phyloP scores from a whole-genome alignment of 2,113 vertebrate species.

The Junco hyemalis region DNA sequence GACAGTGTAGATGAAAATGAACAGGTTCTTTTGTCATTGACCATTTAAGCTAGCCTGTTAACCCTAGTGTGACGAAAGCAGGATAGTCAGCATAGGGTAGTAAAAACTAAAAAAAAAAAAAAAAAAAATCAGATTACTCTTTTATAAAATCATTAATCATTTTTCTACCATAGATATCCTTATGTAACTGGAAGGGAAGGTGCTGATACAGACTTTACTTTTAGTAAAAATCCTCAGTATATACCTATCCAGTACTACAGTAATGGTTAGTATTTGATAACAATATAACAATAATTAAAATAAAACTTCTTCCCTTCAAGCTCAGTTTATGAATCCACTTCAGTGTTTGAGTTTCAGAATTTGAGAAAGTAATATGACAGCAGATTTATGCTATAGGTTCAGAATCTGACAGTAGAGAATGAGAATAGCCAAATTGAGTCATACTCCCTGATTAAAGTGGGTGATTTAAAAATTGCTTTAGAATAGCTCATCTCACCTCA shows the following conservation, averaged over 20 bases:
- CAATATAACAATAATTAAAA: not conserved
- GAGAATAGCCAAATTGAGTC: not conserved
- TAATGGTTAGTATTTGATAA: not conserved
- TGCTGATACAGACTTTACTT: not conserved
- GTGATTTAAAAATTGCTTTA: not conserved
- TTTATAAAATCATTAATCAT: not conserved
- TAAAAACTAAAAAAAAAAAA: not conserved
- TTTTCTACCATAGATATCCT: not conserved
- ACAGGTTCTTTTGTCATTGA: not conserved
- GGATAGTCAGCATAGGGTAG: not conserved
- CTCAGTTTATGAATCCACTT: not conserved
- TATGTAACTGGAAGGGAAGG: not conserved
- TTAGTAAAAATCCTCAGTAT: not conserved
- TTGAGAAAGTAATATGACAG: not conserved
- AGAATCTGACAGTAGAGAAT: not conserved
- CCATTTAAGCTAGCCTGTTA: not conserved
- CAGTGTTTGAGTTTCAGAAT: not conserved
- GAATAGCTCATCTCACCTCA: not conserved
- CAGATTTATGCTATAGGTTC: not conserved
- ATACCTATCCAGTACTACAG: not conserved
- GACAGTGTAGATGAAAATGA: not conserved
- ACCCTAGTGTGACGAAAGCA: not conserved
- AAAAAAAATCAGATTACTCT: rapidly evolving
- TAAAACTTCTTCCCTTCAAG: not conserved
- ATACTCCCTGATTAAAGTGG: not conserved